Percentiles rank a stretch among this genome's conserved stretches.
These are phyloP conservation scores for Salminus brasiliensis DNA, from an alignment of 2,113 vertebrate species.

Conservation along the genomic window DNA sequence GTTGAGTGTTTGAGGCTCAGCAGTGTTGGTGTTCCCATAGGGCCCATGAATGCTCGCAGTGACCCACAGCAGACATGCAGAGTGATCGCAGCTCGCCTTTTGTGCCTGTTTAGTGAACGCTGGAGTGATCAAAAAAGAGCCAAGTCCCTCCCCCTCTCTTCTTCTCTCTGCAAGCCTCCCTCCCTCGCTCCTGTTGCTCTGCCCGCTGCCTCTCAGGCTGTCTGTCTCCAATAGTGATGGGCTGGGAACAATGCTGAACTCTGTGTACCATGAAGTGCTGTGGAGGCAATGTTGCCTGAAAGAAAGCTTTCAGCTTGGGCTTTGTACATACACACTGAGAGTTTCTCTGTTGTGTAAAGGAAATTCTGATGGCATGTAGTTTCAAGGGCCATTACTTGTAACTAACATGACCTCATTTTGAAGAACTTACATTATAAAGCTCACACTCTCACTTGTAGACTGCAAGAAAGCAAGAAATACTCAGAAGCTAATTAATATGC, in stretches of 20 bases:
- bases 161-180: conserved; percentile 36
- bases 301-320: conserved; percentile 42
- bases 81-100: conserved; percentile 44
- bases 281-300: conserved; percentile 47
- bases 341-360: background rate
- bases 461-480: background rate
- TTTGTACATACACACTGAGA: background rate
- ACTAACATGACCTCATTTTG: background rate
- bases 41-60: conserved; percentile 25
- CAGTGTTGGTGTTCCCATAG: conserved; percentile 35
- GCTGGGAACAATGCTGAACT: conserved; percentile 56
- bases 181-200: conserved; percentile 35
- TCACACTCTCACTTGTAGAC: background rate
- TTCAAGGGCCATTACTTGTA: background rate
- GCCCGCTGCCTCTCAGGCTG: conserved; percentile 47
- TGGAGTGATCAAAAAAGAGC: conserved; percentile 53
- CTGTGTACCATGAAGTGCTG: conserved; percentile 58
- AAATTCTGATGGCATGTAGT: conserved; percentile 4
- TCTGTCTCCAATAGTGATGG: conserved; percentile 56
- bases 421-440: background rate
- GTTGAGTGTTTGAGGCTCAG: conserved; percentile 26
- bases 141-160: conserved; percentile 42
- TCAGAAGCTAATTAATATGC: background rate
- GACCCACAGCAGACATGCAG: conserved; percentile 51
- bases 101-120: conserved; percentile 54